These are phyloP conservation scores for Hiodon alosoides DNA, from an alignment of 2,113 vertebrate species.

Conservation along the genomic window DNA sequence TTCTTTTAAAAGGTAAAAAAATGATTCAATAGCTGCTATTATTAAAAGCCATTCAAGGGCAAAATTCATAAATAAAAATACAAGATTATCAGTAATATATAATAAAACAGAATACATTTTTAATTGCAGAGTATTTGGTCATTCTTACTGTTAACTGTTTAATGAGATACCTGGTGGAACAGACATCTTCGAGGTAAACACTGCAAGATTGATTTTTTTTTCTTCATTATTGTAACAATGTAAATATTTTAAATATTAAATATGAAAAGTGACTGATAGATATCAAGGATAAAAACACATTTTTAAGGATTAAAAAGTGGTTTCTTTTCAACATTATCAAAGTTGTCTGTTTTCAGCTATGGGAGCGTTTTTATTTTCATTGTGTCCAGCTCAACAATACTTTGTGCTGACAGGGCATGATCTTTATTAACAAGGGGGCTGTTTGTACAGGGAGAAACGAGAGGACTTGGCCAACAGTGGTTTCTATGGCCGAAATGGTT, in stretches of 20 bases:
- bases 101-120: too few species aligned
- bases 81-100: too few species aligned
- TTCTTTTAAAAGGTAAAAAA: too few species aligned
- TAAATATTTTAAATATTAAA: not conserved
- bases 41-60: too few species aligned
- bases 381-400: conserved; percentile 60
- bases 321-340: conserved; percentile 47
- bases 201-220: not conserved
- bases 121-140: too few species aligned
- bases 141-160: too few species aligned
- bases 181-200: not conserved
- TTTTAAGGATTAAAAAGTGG: conserved; percentile 22
- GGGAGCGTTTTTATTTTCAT: conserved; percentile 53
- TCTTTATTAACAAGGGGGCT: conserved; percentile 58
- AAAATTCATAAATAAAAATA: too few species aligned
- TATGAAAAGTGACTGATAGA: not conserved
- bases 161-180: not conserved
- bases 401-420: conserved; percentile 62
- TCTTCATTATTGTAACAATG: not conserved
- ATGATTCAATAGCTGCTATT: too few species aligned
- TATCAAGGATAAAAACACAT: not conserved
- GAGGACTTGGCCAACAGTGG: conserved; percentile 58
- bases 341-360: conserved; percentile 62
- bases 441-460: conserved; percentile 58
- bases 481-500: conserved; percentile 47